phyloP scores from a whole-genome alignment of 2,113 vertebrate genomes.

The Psittacara wagleri region DNA sequence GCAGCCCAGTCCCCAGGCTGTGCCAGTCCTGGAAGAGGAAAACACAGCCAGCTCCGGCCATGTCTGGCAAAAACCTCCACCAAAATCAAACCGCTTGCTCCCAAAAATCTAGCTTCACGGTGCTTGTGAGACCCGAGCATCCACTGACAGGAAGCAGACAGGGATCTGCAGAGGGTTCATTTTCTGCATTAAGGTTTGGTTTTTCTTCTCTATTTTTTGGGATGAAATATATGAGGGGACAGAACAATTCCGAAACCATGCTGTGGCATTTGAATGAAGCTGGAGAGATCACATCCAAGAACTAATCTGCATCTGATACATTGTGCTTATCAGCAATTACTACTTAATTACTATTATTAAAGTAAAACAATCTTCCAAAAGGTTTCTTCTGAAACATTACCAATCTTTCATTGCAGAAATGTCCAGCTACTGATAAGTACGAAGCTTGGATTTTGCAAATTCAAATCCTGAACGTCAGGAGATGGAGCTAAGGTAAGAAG shows the following conservation, averaged over 20 bases:
- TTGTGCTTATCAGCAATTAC: neutral
- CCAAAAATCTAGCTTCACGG: neutral
- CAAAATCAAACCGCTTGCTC: neutral
- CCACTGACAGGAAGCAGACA: neutral
- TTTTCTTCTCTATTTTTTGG: neutral
- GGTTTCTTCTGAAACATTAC: constrained; percentile 3
- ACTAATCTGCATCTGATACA: neutral
- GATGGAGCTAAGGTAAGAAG: neutral
- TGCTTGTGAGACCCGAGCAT: neutral
- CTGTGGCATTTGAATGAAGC: neutral
- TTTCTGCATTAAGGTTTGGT: neutral
- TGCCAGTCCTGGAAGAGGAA: neutral
- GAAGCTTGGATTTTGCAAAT: neutral
- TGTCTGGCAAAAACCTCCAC: neutral
- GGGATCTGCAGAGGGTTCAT: neutral
- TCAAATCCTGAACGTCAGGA: neutral
- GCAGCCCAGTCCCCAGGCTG: neutral
- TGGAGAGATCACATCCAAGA: neutral
- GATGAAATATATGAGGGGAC: neutral
- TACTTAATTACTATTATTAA: neutral
- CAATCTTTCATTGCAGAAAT: neutral
- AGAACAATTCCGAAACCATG: neutral
- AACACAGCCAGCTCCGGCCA: neutral
- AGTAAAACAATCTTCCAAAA: constrained; percentile 6
- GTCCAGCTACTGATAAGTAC: neutral